Conservation (phyloP, 2,888 invertebrate genomes). For the Leptothorax acervorum region DNA sequence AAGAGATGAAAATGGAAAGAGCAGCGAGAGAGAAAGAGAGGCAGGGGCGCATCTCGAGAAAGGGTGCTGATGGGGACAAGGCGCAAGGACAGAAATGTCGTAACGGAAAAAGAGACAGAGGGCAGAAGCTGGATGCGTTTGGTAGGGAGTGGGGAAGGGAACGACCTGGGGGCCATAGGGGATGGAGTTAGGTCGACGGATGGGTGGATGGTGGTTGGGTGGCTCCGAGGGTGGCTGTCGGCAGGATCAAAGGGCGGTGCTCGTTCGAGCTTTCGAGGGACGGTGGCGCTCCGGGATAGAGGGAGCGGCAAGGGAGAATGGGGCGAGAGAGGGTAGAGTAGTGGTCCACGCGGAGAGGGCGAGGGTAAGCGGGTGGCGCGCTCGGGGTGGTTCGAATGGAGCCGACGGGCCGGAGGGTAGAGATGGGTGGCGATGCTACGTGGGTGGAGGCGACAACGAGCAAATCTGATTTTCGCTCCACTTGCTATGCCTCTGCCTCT, state of each 20-base stretch:
- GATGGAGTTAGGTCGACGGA: conserved; percentile 74
- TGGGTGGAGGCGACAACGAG: conserved; percentile 84
- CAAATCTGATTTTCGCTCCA: conserved; percentile 85
- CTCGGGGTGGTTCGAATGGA: conserved; percentile 71
- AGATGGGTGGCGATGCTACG: conserved; percentile 73
- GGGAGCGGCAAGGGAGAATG: conserved; percentile 65
- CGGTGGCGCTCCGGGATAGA: conserved; percentile 70
- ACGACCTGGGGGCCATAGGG: conserved; percentile 42
- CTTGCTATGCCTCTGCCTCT: conserved; percentile 79
- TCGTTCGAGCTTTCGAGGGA: conserved; percentile 81
- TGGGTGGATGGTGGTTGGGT: conserved; percentile 64
- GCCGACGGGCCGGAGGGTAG: conserved; percentile 72
- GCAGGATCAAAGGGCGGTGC: conserved; percentile 85
- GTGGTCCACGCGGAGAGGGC: conserved; percentile 62
- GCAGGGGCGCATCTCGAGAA: not conserved
- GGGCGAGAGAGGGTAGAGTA: conserved; percentile 55
- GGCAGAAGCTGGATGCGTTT: conserved; percentile 27
- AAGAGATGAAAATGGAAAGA: not conserved
- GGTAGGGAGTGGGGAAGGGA: conserved; percentile 10
- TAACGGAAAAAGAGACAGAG: conserved; percentile 40
- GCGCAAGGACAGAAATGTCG: conserved; percentile 46
- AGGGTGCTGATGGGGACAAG: not conserved
- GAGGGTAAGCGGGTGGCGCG: conserved; percentile 66
- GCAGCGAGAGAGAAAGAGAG: not conserved
- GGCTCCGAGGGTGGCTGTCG: conserved; percentile 82